Base-by-base conservation (phyloP, 2,797 vertebrate species). In the Sebastes matsubarae region DNA sequence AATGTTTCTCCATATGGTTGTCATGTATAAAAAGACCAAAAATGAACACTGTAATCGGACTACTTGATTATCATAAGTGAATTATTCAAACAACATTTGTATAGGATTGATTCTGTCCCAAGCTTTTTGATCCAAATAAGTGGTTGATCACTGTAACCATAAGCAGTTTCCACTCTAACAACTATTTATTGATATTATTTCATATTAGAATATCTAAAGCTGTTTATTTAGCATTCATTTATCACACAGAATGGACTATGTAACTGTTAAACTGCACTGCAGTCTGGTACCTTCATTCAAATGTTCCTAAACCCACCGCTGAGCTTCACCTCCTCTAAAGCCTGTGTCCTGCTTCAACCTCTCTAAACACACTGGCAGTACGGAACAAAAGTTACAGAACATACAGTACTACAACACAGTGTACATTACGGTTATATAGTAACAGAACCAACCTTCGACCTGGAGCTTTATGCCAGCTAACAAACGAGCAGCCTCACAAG, bases 401-500 rank as follows among this genome's bases (percentile, higher is more conserved):
- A 80, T 42, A 4, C 9, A 29, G 25, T 1, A 14, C 36, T 14
- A 60, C 64, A 68, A 57, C 25, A 46, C 66, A 61, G 64, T 8
- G 50, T 12, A 67, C 10, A 18, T 52, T 52, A 52, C 9, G 20
- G 50, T 52, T 52, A 52, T 0, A 65, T 10, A 58, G 52, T 27
- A 58, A 68, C 14, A 61, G 14, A 66, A 75, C 73, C 65, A 27
- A n/a, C 24, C 66, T 29, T 67, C 1, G 13, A 27, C 55, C 68
- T 27, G 16, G 4, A 8, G 58, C 27, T 65, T 63, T 8, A 54
- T 72, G 57, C 59, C 67, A 68, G 77, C 52, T 42, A 34, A 75
- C 29, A 68, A 58, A 80, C 75, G 22, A 80, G 25, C 32, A 72
- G 57, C 79, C 54, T 77, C 65, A 69, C 68, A 79, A 27, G 70